phyloP scores from a whole-genome alignment of 2,888 invertebrate species.

The Mellilla xanthometata region DNA sequence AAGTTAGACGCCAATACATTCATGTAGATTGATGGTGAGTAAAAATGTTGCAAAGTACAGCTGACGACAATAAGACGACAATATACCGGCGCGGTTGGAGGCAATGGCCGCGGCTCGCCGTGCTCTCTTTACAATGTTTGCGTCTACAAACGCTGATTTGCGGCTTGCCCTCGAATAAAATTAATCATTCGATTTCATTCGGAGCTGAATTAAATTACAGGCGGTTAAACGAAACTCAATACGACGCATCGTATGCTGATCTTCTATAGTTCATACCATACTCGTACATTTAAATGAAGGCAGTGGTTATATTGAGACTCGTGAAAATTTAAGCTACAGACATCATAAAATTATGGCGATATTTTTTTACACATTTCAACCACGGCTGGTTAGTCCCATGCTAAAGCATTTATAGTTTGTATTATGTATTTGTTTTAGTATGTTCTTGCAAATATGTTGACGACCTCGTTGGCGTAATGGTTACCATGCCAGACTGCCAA shows the following conservation, averaged over 20 bases:
- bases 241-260: constrained; percentile 7
- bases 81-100: constrained; percentile 28
- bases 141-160: constrained; percentile 56
- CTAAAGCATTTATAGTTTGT: too few relatives aligned
- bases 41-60: constrained; percentile 57
- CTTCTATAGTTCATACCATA: too few relatives aligned
- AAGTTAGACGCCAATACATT: constrained; percentile 44
- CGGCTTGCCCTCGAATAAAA: constrained; percentile 55
- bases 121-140: constrained; percentile 52
- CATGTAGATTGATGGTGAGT: constrained; percentile 56
- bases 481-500: too few relatives aligned
- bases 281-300: too few relatives aligned
- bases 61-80: constrained; percentile 33
- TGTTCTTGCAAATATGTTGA: too few relatives aligned
- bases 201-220: constrained; percentile 34
- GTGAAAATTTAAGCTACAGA: too few relatives aligned
- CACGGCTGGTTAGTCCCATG: too few relatives aligned
- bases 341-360: too few relatives aligned
- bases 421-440: too few relatives aligned
- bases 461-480: too few relatives aligned
- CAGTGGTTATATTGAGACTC: too few relatives aligned
- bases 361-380: too few relatives aligned
- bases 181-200: constrained; percentile 44
- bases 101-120: constrained; percentile 31
- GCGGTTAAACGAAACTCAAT: constrained; percentile 21